Conservation (phyloP, 2,797 vertebrate species). For the Eospalax fontanierii region DNA sequence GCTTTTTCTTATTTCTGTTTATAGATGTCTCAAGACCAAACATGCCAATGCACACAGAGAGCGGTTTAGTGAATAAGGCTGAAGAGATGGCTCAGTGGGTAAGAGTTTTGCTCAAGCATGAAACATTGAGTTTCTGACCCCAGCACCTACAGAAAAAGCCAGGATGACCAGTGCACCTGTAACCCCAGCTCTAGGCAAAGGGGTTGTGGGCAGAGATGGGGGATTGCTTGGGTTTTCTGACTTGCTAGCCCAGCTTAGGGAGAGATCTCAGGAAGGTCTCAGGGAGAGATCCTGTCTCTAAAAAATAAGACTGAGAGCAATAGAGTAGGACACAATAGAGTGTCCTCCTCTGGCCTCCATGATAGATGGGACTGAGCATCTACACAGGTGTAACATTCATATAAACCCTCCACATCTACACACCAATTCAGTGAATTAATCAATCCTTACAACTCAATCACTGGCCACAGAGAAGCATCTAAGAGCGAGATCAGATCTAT, state of each 20-base stretch:
- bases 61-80: background rate
- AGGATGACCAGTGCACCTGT: background rate
- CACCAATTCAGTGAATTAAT: background rate
- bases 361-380: background rate
- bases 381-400: background rate
- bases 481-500: rapidly evolving
- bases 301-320: too few relatives aligned
- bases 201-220: background rate
- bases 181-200: background rate
- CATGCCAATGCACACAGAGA: background rate
- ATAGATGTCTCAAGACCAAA: background rate
- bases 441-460: too few relatives aligned
- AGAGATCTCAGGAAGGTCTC: too few relatives aligned
- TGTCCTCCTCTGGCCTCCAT: background rate
- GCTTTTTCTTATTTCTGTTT: background rate
- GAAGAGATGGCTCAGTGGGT: background rate
- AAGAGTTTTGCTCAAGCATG: background rate
- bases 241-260: background rate
- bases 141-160: background rate
- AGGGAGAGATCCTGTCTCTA: background rate
- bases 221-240: background rate
- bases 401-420: background rate
- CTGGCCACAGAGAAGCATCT: too few relatives aligned
- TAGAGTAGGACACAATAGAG: background rate
- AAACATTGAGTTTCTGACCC: background rate